These are phyloP conservation scores for Euzophera pinguis DNA, from an alignment of 2,888 invertebrate species.

Conservation along the genomic window DNA sequence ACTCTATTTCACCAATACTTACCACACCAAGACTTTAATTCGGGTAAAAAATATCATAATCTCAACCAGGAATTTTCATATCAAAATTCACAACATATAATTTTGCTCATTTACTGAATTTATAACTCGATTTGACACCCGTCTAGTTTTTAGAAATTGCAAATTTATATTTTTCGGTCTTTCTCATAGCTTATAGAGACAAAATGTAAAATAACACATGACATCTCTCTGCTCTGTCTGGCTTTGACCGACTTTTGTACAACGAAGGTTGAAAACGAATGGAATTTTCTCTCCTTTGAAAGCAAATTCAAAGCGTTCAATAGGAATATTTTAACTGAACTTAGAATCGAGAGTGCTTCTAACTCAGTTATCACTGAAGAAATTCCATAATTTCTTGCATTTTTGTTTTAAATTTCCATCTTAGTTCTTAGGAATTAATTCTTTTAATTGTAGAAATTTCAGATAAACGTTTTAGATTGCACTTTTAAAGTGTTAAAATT, in stretches of 20 bases:
- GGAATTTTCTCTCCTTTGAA: constrained; percentile 6
- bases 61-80: too few relatives aligned
- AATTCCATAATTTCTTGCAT: constrained; percentile 1
- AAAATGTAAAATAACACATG: not conserved
- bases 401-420: not conserved
- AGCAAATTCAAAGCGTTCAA: constrained; percentile 6
- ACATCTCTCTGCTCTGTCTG: not conserved
- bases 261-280: constrained; percentile 5
- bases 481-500: too few relatives aligned
- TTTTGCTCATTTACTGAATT: too few relatives aligned
- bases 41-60: too few relatives aligned
- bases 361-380: constrained; percentile 3
- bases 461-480: too few relatives aligned
- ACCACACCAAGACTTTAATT: too few relatives aligned
- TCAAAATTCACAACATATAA: too few relatives aligned
- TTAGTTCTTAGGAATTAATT: too few relatives aligned
- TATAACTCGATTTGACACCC: too few relatives aligned
- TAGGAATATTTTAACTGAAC: constrained; percentile 5
- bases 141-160: not conserved
- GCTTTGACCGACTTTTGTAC: constrained; percentile 6
- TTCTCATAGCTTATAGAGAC: not conserved
- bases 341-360: constrained; percentile 1
- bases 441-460: too few relatives aligned
- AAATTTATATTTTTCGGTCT: not conserved
- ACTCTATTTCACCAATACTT: too few relatives aligned